These are phyloP conservation scores for Heliothis subflexa DNA, from an alignment of 1,140 invertebrate species.

Conservation along the genomic window DNA sequence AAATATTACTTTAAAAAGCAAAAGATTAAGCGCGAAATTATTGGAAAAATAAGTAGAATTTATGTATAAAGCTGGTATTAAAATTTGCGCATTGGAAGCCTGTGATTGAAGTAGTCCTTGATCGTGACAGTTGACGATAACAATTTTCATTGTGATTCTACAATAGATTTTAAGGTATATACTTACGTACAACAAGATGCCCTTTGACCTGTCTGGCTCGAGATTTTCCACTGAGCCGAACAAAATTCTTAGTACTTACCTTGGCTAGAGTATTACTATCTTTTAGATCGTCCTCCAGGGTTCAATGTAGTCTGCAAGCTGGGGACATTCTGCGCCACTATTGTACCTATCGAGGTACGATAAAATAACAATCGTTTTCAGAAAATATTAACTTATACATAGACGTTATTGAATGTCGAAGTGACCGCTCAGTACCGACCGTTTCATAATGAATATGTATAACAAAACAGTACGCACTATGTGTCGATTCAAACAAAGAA, in stretches of 20 bases:
- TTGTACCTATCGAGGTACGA: not conserved
- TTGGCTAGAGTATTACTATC: not conserved
- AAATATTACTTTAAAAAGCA: not conserved
- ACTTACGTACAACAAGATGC: not conserved
- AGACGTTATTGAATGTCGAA: not conserved
- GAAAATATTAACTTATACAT: not conserved
- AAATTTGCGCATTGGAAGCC: too few species aligned
- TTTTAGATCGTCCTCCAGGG: not conserved
- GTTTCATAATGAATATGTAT: not conserved
- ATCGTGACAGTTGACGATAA: not conserved
- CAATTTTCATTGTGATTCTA: slow-evolving; percentile 15
- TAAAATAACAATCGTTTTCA: not conserved
- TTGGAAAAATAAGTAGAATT: not conserved
- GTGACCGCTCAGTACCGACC: not conserved
- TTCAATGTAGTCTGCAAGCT: not conserved
- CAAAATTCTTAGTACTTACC: not conserved
- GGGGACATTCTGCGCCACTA: not conserved
- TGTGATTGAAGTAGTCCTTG: not conserved
- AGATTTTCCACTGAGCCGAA: slow-evolving; percentile 1
- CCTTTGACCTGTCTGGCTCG: slow-evolving; percentile 16
- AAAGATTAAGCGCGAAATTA: not conserved
- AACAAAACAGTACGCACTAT: not conserved
- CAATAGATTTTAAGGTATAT: slow-evolving; percentile 6
- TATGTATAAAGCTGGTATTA: not conserved
- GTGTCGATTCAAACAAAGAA: too few species aligned